phyloP scores from a whole-genome alignment of 35 echinoderm and acorn worm genomes.

The Stichopus chloronotus region DNA sequence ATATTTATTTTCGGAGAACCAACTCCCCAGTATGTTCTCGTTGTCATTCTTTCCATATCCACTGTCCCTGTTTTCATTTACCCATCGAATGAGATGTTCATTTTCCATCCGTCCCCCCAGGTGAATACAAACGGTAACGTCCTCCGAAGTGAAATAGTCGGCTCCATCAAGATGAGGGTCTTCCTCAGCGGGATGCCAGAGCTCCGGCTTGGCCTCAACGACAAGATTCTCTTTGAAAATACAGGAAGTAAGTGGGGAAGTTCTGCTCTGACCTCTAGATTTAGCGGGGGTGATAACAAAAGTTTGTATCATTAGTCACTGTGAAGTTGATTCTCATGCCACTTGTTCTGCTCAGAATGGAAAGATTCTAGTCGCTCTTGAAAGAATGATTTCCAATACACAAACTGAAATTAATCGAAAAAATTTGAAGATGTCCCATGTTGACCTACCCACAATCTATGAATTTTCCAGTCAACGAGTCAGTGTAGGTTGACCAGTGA shows the following conservation, averaged over 20 bases:
- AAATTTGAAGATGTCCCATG: too few relatives aligned
- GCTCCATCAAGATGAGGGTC: constrained; percentile 96
- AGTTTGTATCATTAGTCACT: not conserved
- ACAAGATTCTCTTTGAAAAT: constrained; percentile 99
- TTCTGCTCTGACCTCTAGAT: not conserved
- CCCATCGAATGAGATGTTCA: too few relatives aligned
- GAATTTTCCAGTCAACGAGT: too few relatives aligned
- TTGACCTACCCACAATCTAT: too few relatives aligned
- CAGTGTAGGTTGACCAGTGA: too few relatives aligned
- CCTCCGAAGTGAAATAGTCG: constrained; percentile 94
- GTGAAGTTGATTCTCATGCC: not conserved
- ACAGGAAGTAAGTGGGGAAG: constrained; percentile 89
- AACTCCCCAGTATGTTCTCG: too few relatives aligned
- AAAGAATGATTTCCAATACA: too few relatives aligned
- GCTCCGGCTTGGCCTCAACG: constrained; percentile 92
- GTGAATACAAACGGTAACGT: constrained; percentile 98
- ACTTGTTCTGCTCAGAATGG: not conserved
- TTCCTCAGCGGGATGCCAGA: constrained; percentile 99
- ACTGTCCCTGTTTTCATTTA: too few relatives aligned
- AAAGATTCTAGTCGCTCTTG: not conserved
- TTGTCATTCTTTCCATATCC: too few relatives aligned
- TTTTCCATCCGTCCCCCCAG: constrained; percentile 25
- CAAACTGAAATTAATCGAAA: too few relatives aligned
- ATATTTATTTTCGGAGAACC: too few relatives aligned
- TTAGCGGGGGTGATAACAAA: not conserved